These are phyloP conservation scores for Athrips mouffetella DNA, from an alignment of 2,888 invertebrate genomes.

Conservation along the genomic window DNA sequence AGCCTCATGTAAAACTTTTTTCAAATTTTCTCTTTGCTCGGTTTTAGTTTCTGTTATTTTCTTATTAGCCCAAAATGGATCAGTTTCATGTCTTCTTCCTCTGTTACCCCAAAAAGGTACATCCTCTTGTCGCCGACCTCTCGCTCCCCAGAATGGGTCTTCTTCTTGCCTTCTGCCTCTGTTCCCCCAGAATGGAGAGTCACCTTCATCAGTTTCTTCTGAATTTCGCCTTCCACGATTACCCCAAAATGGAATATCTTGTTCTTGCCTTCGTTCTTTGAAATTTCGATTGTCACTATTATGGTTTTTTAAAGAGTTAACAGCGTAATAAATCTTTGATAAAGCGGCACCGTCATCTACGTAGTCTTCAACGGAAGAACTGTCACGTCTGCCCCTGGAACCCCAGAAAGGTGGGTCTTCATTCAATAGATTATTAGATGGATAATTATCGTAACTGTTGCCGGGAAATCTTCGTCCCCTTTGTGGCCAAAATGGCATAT, in stretches of 20 bases:
- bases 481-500: constrained; percentile 40
- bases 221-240: constrained; percentile 45
- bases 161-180: constrained; percentile 36
- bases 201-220: constrained; percentile 26
- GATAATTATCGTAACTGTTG: not conserved
- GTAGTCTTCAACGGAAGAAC: constrained; percentile 39
- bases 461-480: not conserved
- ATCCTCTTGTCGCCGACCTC: constrained; percentile 43
- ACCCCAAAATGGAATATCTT: constrained; percentile 52
- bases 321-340: constrained; percentile 7
- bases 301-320: constrained; percentile 18
- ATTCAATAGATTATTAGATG: constrained; percentile 31
- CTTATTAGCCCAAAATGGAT: constrained; percentile 29
- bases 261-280: constrained; percentile 31
- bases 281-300: not conserved
- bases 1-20: constrained; percentile 36
- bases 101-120: constrained; percentile 28
- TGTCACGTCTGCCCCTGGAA: constrained; percentile 49
- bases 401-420: constrained; percentile 63
- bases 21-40: constrained; percentile 25
- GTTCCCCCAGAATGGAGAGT: constrained; percentile 36
- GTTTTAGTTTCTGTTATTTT: constrained; percentile 33
- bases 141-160: constrained; percentile 66
- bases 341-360: constrained; percentile 26
- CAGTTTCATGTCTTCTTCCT: constrained; percentile 26